Conservation (phyloP, 2,797 vertebrate genomes). For the Pantherophis alleghaniensis region DNA sequence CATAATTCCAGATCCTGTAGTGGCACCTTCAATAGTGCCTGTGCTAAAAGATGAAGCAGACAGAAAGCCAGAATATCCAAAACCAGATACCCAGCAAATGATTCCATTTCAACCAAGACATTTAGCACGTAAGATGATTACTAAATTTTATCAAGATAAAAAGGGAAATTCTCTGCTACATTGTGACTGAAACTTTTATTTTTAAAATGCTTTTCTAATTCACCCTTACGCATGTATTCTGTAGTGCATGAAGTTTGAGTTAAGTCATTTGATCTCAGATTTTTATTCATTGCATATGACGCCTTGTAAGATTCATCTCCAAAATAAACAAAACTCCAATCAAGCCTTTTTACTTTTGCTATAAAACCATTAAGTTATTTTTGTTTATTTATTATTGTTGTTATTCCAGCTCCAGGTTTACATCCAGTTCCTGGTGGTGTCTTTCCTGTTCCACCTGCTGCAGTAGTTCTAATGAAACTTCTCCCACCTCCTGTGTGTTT, state of each 20-base stretch:
- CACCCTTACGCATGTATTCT: not conserved
- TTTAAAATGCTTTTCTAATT: not conserved
- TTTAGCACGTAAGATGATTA: conserved; percentile 84
- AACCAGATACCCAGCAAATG: conserved; percentile 98
- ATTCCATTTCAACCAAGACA: conserved; percentile 98
- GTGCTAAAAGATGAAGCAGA: conserved; percentile 92
- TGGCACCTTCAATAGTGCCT: conserved; percentile 86
- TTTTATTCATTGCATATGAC: not conserved
- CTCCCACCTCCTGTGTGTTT: conserved; percentile 94
- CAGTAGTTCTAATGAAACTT: conserved; percentile 96
- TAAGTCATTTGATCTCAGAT: not conserved
- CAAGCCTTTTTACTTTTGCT: not conserved
- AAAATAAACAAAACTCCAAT: not conserved
- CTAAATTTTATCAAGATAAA: not conserved
- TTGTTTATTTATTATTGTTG: conserved; percentile 14
- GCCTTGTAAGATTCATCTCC: not conserved
- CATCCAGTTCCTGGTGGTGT: conserved; percentile 97
- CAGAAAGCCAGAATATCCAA: conserved; percentile 96
- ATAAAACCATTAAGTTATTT: not conserved
- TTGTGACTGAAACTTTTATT: not conserved
- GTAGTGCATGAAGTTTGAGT: not conserved
- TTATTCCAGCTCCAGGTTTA: conserved; percentile 86
- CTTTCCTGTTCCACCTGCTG: conserved; percentile 95
- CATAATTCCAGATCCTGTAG: conserved; percentile 91
- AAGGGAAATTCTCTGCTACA: not conserved